These are phyloP conservation scores for Agrilus biguttatus DNA, from an alignment of 2,888 invertebrate genomes.

Conservation along the genomic window DNA sequence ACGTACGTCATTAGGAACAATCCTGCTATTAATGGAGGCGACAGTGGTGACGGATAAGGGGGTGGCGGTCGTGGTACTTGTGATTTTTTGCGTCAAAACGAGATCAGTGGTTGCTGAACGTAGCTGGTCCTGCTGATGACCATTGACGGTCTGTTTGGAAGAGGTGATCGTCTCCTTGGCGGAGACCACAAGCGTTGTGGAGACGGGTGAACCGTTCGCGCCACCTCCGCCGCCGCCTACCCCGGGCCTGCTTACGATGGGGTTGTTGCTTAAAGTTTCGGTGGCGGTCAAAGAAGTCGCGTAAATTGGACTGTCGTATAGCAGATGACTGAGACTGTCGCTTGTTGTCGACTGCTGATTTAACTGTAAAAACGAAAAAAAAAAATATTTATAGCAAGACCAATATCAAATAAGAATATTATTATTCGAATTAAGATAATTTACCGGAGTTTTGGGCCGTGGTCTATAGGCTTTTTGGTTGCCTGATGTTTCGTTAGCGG, in stretches of 20 bases:
- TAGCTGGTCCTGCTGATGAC: constrained; percentile 12
- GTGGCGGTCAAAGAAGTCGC: constrained; percentile 57
- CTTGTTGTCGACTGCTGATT: constrained; percentile 41
- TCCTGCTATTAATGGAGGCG: constrained; percentile 11
- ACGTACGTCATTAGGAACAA: constrained; percentile 24
- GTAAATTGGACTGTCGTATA: constrained; percentile 70
- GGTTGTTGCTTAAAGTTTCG: constrained; percentile 37
- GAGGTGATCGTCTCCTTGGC: constrained; percentile 28
- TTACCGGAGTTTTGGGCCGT: no score
- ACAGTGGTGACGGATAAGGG: constrained; percentile 3
- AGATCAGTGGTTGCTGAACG: constrained; percentile 12
- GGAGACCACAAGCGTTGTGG: constrained; percentile 27
- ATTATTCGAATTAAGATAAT: no score
- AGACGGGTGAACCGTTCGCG: constrained; percentile 18
- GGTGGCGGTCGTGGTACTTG: constrained; percentile 14
- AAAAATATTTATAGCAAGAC: constrained; percentile 3
- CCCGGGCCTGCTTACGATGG: constrained; percentile 28
- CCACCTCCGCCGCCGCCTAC: constrained; percentile 17
- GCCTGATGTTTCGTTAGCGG: no score
- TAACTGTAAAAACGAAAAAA: constrained; percentile 36
- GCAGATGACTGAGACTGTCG: constrained; percentile 65
- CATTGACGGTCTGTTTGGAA: constrained; percentile 19
- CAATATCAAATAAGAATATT: no score
- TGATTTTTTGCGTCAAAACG: constrained; percentile 19
- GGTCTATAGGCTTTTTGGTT: no score